phyloP scores from a whole-genome alignment of 2,797 vertebrate genomes.

The Eupleurogrammus muticus region DNA sequence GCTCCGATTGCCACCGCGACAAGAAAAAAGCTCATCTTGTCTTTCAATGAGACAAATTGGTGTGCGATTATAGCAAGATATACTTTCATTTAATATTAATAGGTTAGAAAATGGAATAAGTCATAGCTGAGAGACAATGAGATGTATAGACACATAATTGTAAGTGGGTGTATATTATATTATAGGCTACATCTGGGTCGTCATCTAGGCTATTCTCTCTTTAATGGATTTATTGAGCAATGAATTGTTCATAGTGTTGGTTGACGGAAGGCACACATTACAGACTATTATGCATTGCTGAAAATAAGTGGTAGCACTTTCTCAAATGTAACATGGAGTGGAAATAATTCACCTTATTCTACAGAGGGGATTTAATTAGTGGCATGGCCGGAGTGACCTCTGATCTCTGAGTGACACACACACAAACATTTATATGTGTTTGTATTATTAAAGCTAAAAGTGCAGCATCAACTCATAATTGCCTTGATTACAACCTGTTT shows the following conservation, averaged over 20 bases:
- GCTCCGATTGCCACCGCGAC: conserved; percentile 10
- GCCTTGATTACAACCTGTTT: neutral
- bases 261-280: neutral
- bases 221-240: neutral
- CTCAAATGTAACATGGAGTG: neutral
- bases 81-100: neutral
- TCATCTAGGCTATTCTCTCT: too few relatives aligned
- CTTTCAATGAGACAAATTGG: neutral
- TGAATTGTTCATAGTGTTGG: too few relatives aligned
- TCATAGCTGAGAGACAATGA: neutral
- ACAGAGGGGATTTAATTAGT: neutral
- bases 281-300: neutral
- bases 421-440: neutral
- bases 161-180: neutral
- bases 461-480: neutral
- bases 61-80: neutral
- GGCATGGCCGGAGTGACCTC: too few relatives aligned
- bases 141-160: neutral
- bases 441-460: neutral
- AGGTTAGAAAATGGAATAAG: neutral
- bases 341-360: neutral
- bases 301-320: neutral
- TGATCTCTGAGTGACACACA: neutral
- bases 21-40: neutral
- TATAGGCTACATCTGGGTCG: too few relatives aligned